Evolutionary conservation across 2,113 vertebrate genomes (phyloP).

Genomic region (Syngnathoides biaculeatus): DNA sequence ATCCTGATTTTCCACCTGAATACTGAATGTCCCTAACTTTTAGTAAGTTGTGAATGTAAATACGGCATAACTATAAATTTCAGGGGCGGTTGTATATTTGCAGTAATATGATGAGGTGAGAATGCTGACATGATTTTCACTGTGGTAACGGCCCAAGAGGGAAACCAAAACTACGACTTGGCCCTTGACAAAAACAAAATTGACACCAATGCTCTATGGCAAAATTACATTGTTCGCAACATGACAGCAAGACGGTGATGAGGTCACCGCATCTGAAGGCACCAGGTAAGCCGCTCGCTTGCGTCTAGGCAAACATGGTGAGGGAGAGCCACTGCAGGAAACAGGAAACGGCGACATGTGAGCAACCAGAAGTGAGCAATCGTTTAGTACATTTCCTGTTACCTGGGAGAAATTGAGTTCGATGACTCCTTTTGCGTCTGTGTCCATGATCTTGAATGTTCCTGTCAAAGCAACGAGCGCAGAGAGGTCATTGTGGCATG

Average conservation of each 20-base stretch:
- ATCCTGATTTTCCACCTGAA: neutral
- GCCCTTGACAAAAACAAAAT: neutral
- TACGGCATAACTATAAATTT: neutral
- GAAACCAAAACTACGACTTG: neutral
- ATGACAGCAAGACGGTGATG: neutral
- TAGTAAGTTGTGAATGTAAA: too few relatives aligned
- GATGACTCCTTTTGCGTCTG: conserved; percentile 76
- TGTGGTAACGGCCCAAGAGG: neutral
- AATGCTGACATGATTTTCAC: neutral
- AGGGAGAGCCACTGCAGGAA: conserved; percentile 69
- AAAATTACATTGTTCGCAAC: neutral
- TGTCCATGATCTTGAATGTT: conserved; percentile 84
- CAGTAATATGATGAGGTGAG: neutral
- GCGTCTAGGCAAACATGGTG: conserved; percentile 75
- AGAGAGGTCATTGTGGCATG: neutral
- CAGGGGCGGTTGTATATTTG: neutral
- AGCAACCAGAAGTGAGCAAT: neutral
- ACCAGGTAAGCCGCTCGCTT: conserved; percentile 46
- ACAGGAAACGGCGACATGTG: neutral
- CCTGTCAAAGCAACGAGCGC: conserved; percentile 58
- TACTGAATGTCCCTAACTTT: neutral
- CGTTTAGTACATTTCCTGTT: neutral
- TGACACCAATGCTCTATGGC: neutral
- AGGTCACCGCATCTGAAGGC: conserved; percentile 49
- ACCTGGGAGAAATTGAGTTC: conserved; percentile 82